These are phyloP conservation scores for Xiphophorus birchmanni DNA, from an alignment of 2,797 vertebrate genomes.

Conservation along the genomic window DNA sequence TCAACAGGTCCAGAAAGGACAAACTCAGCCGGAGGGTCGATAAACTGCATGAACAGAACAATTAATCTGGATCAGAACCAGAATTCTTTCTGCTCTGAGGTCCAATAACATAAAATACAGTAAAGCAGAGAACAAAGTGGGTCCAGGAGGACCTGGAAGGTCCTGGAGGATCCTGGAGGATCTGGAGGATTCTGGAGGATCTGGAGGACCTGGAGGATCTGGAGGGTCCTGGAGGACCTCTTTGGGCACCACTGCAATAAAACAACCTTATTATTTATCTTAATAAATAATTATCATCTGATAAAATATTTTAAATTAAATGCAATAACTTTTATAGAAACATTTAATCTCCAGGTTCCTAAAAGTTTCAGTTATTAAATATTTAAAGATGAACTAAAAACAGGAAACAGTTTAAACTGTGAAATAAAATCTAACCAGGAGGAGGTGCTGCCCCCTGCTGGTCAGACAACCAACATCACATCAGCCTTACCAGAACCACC, in stretches of 20 bases:
- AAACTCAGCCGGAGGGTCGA: not conserved
- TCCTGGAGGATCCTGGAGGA: too few relatives aligned
- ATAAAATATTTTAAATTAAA: not conserved
- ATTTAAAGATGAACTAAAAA: not conserved
- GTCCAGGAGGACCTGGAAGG: too few relatives aligned
- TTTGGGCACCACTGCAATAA: too few relatives aligned
- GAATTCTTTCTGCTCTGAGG: too few relatives aligned
- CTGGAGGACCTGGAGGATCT: too few relatives aligned
- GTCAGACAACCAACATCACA: not conserved
- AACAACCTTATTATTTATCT: too few relatives aligned
- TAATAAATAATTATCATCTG: too few relatives aligned
- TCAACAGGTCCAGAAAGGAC: not conserved
- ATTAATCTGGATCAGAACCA: not conserved
- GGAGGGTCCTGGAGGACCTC: too few relatives aligned
- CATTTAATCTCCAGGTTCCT: not conserved
- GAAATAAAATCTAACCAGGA: not conserved
- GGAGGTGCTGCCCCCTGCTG: slow-evolving; percentile 17
- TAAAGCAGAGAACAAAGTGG: too few relatives aligned
- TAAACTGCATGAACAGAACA: not conserved
- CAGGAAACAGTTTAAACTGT: not conserved
- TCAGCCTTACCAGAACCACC: too few relatives aligned
- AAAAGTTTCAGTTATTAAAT: not conserved
- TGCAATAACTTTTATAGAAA: not conserved
- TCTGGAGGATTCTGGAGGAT: too few relatives aligned
- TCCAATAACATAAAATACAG: too few relatives aligned